A percentile compares a stretch with the other conserved stretches of the same genome.
phyloP scores from a whole-genome alignment of 2,888 invertebrate genomes.

The Strigamia transsilvanica region DNA sequence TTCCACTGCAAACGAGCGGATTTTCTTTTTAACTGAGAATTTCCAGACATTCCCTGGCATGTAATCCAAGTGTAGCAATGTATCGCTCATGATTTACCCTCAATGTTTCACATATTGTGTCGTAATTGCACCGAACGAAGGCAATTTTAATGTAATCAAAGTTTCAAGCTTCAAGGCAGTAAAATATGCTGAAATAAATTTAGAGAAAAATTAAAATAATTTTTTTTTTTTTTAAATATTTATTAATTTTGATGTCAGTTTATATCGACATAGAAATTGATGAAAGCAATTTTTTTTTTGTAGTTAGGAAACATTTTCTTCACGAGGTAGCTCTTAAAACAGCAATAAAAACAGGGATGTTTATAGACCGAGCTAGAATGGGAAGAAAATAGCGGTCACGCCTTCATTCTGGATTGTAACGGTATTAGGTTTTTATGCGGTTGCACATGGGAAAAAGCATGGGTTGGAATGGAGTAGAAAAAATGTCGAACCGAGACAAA shows the following conservation, averaged over 20 bases:
- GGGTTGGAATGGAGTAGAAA: slow-evolving; percentile 7
- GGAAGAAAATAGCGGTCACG: slow-evolving; percentile 31
- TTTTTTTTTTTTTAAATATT: background rate
- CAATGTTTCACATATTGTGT: no score
- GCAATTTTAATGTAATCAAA: no score
- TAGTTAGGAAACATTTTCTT: slow-evolving; percentile 34
- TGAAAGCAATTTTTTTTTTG: slow-evolving; percentile 5
- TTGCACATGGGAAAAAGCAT: slow-evolving; percentile 28
- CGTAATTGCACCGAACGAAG: no score
- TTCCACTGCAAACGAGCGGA: no score
- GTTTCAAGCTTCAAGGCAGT: no score
- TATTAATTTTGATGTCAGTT: background rate
- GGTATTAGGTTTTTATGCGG: slow-evolving; percentile 48
- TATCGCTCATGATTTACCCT: no score
- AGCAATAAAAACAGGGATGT: background rate
- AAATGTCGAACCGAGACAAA: slow-evolving; percentile 42
- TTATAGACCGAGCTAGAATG: background rate
- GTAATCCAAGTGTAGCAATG: no score
- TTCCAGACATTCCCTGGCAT: no score
- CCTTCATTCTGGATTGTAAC: slow-evolving; percentile 43
- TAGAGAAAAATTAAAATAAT: background rate
- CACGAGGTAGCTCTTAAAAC: slow-evolving; percentile 9
- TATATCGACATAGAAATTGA: background rate
- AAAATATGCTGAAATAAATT: no score
- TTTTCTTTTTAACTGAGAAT: no score